These are phyloP conservation scores for Halocaridina rubra DNA, from an alignment of 2,888 invertebrate genomes.

Conservation along the genomic window DNA sequence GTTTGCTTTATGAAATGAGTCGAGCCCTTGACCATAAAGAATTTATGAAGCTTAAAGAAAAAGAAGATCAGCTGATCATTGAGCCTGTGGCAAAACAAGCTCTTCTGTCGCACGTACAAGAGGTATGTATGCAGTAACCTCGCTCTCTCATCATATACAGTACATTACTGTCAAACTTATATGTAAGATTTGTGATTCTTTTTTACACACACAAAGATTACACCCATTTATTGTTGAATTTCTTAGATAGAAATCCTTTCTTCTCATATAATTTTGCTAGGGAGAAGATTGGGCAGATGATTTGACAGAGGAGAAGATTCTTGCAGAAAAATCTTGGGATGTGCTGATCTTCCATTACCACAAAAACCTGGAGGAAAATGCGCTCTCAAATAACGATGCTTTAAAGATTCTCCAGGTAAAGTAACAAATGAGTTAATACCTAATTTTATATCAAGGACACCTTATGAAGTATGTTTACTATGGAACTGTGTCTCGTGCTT, in stretches of 20 bases:
- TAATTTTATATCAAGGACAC: too few relatives aligned
- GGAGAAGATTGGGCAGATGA: slow-evolving; percentile 35
- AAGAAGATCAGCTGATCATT: slow-evolving; percentile 26
- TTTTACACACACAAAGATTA: too few relatives aligned
- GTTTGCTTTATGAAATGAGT: slow-evolving; percentile 44
- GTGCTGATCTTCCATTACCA: slow-evolving; percentile 40
- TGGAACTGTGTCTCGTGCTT: too few relatives aligned
- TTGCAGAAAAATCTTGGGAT: slow-evolving; percentile 40
- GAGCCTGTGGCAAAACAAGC: slow-evolving; percentile 30
- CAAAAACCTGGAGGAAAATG: slow-evolving; percentile 38
- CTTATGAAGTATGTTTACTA: too few relatives aligned
- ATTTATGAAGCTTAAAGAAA: slow-evolving; percentile 38
- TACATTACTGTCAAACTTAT: too few relatives aligned
- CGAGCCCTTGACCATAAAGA: slow-evolving; percentile 32
- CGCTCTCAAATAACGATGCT: slow-evolving; percentile 21
- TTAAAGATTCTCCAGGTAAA: slow-evolving; percentile 29
- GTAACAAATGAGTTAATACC: too few relatives aligned
- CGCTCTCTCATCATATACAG: too few relatives aligned
- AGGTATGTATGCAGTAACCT: slow-evolving; percentile 33
- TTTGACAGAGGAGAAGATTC: slow-evolving; percentile 36
- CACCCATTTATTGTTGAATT: too few relatives aligned
- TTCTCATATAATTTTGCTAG: background rate
- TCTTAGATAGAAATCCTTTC: too few relatives aligned
- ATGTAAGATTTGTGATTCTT: too few relatives aligned
- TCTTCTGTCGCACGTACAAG: slow-evolving; percentile 40